Conservation (phyloP, 2,888 invertebrate genomes). For the Apamea sordens region DNA sequence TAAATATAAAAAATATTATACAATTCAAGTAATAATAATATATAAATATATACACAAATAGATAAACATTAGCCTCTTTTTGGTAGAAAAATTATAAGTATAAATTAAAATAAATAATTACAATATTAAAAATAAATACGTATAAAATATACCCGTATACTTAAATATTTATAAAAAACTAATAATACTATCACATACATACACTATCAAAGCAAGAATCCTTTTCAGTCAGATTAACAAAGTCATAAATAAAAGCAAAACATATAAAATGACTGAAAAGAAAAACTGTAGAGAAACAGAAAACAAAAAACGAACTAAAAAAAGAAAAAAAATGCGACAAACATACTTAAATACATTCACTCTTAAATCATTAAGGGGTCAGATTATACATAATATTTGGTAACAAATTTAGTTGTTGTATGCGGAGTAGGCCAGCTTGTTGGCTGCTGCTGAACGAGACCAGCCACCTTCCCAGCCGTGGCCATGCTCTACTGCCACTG, state of each 20-base stretch:
- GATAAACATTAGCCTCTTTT: slow-evolving; percentile 36
- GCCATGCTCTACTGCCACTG: slow-evolving; percentile 76
- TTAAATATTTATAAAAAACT: slow-evolving; percentile 60
- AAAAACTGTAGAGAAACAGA: slow-evolving; percentile 68
- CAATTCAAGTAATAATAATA: slow-evolving; percentile 30
- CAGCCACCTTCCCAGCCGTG: slow-evolving; percentile 84
- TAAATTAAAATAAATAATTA: slow-evolving; percentile 28
- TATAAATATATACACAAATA: slow-evolving; percentile 23
- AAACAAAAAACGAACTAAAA: slow-evolving; percentile 21
- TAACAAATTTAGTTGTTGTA: slow-evolving; percentile 77
- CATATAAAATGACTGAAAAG: slow-evolving; percentile 82
- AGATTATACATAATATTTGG: slow-evolving; percentile 70
- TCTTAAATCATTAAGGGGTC: slow-evolving; percentile 56
- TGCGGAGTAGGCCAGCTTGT: slow-evolving; percentile 84
- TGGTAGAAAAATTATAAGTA: slow-evolving; percentile 27
- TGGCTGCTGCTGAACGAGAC: slow-evolving; percentile 83
- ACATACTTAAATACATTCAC: slow-evolving; percentile 77
- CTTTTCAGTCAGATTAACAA: slow-evolving; percentile 83
- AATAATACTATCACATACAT: slow-evolving; percentile 67
- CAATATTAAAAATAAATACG: slow-evolving; percentile 32
- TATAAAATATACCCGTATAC: slow-evolving; percentile 49
- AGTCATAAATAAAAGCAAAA: slow-evolving; percentile 58
- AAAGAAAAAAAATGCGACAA: slow-evolving; percentile 32
- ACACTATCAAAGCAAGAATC: slow-evolving; percentile 71
- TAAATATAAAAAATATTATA: slow-evolving; percentile 15